These are phyloP conservation scores for Sebastes taczanowskii DNA, from an alignment of 2,797 vertebrate species.

Conservation along the genomic window DNA sequence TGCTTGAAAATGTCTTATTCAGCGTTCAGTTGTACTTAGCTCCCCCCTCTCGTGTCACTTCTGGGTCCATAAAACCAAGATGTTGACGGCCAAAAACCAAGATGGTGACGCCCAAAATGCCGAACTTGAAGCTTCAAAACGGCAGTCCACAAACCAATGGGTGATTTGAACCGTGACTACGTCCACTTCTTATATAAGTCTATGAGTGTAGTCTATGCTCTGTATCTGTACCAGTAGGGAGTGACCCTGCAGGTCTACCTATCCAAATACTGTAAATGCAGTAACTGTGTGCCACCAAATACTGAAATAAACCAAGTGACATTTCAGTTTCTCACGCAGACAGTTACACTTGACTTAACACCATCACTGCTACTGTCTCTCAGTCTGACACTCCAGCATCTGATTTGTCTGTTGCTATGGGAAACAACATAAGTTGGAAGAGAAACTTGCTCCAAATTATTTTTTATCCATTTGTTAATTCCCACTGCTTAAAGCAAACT, in stretches of 20 bases:
- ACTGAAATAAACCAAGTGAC: background rate
- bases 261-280: background rate
- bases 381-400: slow-evolving; percentile 17
- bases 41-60: too few species aligned
- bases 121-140: too few species aligned
- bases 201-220: background rate
- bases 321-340: background rate
- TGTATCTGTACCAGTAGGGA: background rate
- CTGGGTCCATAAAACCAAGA: too few species aligned
- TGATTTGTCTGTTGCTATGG: slow-evolving; percentile 22
- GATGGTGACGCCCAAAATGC: too few species aligned
- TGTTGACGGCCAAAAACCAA: too few species aligned
- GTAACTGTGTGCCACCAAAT: background rate
- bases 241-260: background rate
- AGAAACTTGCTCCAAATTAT: background rate
- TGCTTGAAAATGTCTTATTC: too few species aligned
- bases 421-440: slow-evolving; percentile 6
- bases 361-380: background rate
- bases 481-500: background rate
- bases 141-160: too few species aligned
- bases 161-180: too few species aligned
- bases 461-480: background rate
- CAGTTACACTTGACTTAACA: background rate
- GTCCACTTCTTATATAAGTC: too few species aligned
- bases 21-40: too few species aligned